phyloP scores from a whole-genome alignment of 1,140 invertebrate genomes.

The Melitaea cinxia region DNA sequence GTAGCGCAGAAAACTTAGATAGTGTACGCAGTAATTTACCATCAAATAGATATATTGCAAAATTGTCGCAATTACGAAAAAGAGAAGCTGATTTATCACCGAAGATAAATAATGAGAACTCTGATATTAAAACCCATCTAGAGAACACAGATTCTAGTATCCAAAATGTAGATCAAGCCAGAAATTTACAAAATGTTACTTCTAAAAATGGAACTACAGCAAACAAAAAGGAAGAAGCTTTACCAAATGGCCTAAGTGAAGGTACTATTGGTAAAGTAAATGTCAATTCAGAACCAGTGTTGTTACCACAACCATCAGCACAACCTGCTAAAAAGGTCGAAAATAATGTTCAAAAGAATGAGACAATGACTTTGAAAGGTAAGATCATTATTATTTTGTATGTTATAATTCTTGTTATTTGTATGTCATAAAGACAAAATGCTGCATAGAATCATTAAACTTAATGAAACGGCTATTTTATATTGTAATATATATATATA shows the following conservation, averaged over 20 bases:
- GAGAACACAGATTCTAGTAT: neutral
- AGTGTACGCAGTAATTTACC: conserved; percentile 4
- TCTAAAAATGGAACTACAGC: neutral
- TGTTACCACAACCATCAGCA: neutral
- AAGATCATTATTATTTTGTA: neutral
- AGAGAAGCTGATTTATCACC: conserved; percentile 26
- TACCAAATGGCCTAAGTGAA: conserved; percentile 27
- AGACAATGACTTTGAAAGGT: neutral
- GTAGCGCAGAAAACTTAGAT: conserved; percentile 9
- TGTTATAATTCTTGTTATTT: too few species aligned
- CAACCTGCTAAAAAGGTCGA: conserved; percentile 9
- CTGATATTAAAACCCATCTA: conserved; percentile 4
- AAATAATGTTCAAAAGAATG: conserved; percentile 3
- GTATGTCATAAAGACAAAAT: too few species aligned
- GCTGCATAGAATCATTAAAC: too few species aligned
- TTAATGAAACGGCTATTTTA: too few species aligned
- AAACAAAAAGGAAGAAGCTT: neutral
- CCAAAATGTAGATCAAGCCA: neutral
- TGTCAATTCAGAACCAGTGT: neutral
- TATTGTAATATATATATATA: too few species aligned
- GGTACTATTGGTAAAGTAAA: conserved; percentile 22
- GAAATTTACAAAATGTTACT: neutral
- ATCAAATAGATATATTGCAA: neutral
- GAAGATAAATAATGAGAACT: neutral
- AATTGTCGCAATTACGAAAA: conserved; percentile 10